Evolutionary conservation across 2,113 vertebrate species (phyloP), one percentile per base, ranked within the genome.

Genomic region (Martes martes): DNA sequence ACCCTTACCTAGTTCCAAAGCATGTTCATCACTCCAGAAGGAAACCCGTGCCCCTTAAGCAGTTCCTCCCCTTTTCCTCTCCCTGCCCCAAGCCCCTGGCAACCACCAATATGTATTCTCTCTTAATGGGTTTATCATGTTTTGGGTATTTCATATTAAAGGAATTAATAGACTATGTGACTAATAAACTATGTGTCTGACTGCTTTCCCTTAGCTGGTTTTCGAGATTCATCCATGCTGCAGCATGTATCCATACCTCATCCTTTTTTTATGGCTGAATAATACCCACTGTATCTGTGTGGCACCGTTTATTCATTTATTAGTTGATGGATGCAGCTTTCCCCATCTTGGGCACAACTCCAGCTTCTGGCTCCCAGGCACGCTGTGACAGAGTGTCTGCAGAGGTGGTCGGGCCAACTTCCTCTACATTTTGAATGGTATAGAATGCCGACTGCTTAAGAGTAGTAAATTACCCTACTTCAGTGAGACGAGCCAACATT

Each of bases 261-360:
- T 80, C 87, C 36, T 36, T 89, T 81, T 79, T 74, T 93, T 45
- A 52, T 67, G 24, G 26, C 26, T 88, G 82, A 76, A 24, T 80
- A 69, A 57, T 76, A 63, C 61, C 45, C 1, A 36, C 52, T 4
- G 0, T 50, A 19, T 47, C 3, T 87, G 28, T 82, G 26, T 55
- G 10, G 8, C 21, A 79, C 16, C 7, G n/a, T 91, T 89, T 92
- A 61, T 47, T 26, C 4, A 24, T 83, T 91, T 36, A 73, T 84
- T n/a, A 79, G 26, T 39, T 95, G 21, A 21, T 79, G 69, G 69
- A 67, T 52, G 33, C 26, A 73, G 74, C 97, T 71, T 98, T 99
- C 52, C 99, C 99, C 24, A 7, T 98, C 0, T 52, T 99, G 57
- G 99, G 99, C 80, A 74, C 83, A 21, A 99, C 98, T 36, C 99